These are phyloP conservation scores for Dendroctonus valens DNA, from an alignment of 1,140 invertebrate species.

Conservation along the genomic window DNA sequence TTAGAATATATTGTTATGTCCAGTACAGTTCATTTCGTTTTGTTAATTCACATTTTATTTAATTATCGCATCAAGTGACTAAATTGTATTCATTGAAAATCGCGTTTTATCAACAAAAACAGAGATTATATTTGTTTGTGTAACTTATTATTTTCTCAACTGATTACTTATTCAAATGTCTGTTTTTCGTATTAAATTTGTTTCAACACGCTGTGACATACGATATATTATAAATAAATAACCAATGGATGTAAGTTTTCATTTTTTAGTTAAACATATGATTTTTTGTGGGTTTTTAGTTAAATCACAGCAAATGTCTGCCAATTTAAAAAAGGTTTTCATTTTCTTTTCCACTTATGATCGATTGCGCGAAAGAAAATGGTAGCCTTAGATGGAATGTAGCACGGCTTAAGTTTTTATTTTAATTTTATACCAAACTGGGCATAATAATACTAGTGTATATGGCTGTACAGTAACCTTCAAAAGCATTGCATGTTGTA, in stretches of 20 bases:
- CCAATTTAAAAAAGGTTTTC: background rate
- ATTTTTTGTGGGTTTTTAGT: no score
- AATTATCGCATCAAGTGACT: background rate
- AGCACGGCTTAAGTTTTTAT: conserved; percentile 22
- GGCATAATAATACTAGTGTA: conserved; percentile 33
- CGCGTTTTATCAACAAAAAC: no score
- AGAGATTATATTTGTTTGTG: no score
- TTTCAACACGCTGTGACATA: no score
- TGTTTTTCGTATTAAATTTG: no score
- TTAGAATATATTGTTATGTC: conserved; percentile 29
- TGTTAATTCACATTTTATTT: conserved; percentile 1
- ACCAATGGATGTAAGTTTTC: no score
- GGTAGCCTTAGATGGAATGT: conserved; percentile 4
- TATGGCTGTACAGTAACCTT: conserved; percentile 33
- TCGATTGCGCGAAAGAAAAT: no score
- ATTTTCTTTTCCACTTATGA: background rate
- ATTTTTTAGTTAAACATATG: no score
- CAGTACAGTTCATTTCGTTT: conserved; percentile 13
- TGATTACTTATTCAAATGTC: background rate
- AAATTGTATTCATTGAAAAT: no score
- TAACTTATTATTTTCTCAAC: no score
- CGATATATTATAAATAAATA: no score
- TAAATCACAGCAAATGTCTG: no score
- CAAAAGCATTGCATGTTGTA: conserved; percentile 40
- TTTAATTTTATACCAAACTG: conserved; percentile 18